phyloP scores from a whole-genome alignment of 2,888 invertebrate genomes.

The Drosophila austrosaltans region DNA sequence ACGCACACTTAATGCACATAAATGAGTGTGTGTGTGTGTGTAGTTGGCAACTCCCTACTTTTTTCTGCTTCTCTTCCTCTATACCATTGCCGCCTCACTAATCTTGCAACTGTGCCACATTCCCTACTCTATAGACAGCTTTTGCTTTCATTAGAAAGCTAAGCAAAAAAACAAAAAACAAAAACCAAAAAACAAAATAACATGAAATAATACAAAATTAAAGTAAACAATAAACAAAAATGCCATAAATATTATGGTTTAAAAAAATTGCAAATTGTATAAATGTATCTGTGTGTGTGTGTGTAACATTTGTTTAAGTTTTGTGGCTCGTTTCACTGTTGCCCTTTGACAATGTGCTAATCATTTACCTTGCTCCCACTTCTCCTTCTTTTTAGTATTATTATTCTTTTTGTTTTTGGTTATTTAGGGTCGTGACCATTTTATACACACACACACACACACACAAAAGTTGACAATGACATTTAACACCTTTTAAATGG shows the following conservation, averaged over 20 bases:
- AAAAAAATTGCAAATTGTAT: conserved; percentile 33
- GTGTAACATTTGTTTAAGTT: conserved; percentile 33
- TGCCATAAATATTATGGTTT: conserved; percentile 46
- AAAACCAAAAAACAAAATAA: conserved; percentile 41
- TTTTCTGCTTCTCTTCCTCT: not conserved
- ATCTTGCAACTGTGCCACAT: conserved; percentile 32
- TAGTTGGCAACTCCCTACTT: not conserved
- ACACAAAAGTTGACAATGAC: conserved; percentile 57
- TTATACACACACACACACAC: conserved; percentile 15
- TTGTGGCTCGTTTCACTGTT: conserved; percentile 45
- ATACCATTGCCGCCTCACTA: not conserved
- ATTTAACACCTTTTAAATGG: conserved; percentile 60
- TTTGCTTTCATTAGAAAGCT: conserved; percentile 73
- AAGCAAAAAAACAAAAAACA: conserved; percentile 33
- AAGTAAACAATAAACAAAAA: conserved; percentile 37
- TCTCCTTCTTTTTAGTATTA: not conserved
- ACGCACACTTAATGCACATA: conserved; percentile 48
- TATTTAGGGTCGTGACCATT: conserved; percentile 39
- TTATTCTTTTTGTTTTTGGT: conserved; percentile 5
- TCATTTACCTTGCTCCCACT: conserved; percentile 14
- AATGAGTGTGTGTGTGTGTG: not conserved
- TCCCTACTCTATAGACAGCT: conserved; percentile 28
- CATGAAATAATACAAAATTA: conserved; percentile 38
- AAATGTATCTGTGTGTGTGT: conserved; percentile 20
- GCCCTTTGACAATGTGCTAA: conserved; percentile 45